These are phyloP conservation scores for Drosophila lutescens DNA, from an alignment of 2,888 invertebrate genomes.

Conservation along the genomic window DNA sequence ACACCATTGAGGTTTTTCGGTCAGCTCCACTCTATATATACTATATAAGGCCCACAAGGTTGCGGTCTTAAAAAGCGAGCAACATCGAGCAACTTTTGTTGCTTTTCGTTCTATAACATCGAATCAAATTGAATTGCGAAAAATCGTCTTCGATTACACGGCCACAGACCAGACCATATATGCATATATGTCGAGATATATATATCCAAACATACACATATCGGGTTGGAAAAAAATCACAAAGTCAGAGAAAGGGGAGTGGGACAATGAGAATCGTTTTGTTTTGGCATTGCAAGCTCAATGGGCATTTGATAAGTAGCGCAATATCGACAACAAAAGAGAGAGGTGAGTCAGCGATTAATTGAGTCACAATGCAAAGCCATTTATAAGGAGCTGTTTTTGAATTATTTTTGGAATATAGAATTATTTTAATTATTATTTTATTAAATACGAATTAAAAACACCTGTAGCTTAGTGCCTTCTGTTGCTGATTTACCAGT, in stretches of 20 bases:
- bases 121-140: conserved; percentile 22
- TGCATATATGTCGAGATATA: conserved; percentile 7
- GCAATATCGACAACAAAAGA: conserved; percentile 21
- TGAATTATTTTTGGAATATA: no score
- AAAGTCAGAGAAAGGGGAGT: not conserved
- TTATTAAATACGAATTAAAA: no score
- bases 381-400: no score
- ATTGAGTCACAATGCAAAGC: not conserved
- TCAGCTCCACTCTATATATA: not conserved
- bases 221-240: not conserved
- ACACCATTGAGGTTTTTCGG: conserved; percentile 10
- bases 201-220: not conserved
- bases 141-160: conserved; percentile 33
- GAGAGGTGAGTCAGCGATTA: not conserved
- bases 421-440: no score
- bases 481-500: conserved; percentile 6
- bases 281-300: conserved; percentile 34
- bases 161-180: conserved; percentile 28
- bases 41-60: conserved; percentile 21
- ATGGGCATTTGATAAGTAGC: conserved; percentile 18
- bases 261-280: conserved; percentile 15
- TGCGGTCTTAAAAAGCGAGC: conserved; percentile 21
- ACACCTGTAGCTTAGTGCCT: not conserved
- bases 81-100: conserved; percentile 7
- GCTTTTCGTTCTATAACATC: not conserved